Evolutionary conservation across 2,888 invertebrate species (phyloP), one percentile per base, ranked within the genome.

Genomic region (Agrilus mali): DNA sequence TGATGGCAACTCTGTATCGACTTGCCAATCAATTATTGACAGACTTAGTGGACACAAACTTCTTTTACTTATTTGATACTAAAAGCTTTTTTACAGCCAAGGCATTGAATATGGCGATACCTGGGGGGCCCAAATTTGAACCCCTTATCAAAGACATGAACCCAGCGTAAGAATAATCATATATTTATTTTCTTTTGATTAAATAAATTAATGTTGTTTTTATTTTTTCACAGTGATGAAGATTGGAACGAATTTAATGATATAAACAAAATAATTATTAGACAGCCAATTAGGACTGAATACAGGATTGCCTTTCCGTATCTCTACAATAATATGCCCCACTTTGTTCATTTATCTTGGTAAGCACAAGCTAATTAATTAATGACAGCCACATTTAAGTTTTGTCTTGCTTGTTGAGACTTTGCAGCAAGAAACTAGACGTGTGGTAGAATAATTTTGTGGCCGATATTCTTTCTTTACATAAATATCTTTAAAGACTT

Each of bases 241-340:
- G 98, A 99, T 66, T 99, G 98, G 98, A 99, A 99, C 70, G 98
- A 99, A 70, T 99, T 99, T 61, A 99, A 99, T 71, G 98, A 99
- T 61, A 98, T 99, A 55, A 98, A 99, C 67, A 99, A 99, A 71
- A 97, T 99, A 57, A 99, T 99, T 50, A 98, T 99, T 55, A 76
- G 98, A 7, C 97, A 98, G 61, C 97, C 97, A 3, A 90, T 99
- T 53, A 78, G 98, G 50, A 99, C 98, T 0, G 98, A 99, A 67
- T 99, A 99, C 66, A 80, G 98, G 54, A 99, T 99, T 61, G 98
- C 98, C 1, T 99, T 98, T 68, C 97, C 98, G 0, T 98, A 96
- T 67, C 73, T 99, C 55, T 99, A 97, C 72, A 99, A 99, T 68
- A 98, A 96, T 64, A 80, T 96, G 77, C 96, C 97, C 0, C 94